A percentile compares a stretch with the other conserved stretches of the same genome.
Conservation (phyloP, 2,888 invertebrate genomes). For the Lampropteryx suffumata region DNA sequence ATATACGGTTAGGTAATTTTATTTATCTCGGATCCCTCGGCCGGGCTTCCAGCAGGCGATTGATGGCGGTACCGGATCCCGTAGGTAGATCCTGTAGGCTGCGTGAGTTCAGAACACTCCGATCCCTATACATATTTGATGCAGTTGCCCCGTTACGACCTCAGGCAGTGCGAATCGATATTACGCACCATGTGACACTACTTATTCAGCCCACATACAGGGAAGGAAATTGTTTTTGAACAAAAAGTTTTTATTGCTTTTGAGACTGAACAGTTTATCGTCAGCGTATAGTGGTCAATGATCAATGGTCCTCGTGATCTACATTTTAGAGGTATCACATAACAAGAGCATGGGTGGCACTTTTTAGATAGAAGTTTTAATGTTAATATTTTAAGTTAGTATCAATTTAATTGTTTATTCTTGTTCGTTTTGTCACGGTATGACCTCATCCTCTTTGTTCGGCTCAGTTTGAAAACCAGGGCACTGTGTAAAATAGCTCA, state of each 20-base stretch:
- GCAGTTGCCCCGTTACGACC: constrained; percentile 43
- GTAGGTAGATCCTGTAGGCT: constrained; percentile 32
- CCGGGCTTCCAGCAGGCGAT: constrained; percentile 37
- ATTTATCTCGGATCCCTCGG: constrained; percentile 48
- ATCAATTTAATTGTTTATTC: no score
- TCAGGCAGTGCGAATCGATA: constrained; percentile 57
- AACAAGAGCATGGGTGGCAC: no score
- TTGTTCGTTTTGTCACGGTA: no score
- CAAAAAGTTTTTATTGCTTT: constrained; percentile 4
- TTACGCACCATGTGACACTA: constrained; percentile 47
- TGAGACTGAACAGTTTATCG: constrained; percentile 7
- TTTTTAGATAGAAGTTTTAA: no score
- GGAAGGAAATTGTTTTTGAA: constrained; percentile 11
- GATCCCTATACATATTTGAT: constrained; percentile 63
- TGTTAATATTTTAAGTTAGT: no score
- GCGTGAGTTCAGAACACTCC: constrained; percentile 47
- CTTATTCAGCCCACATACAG: constrained; percentile 28
- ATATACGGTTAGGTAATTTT: constrained; percentile 49
- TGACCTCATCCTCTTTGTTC: no score
- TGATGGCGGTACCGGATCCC: constrained; percentile 55
- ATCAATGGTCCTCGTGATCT: no score
- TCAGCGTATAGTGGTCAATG: background rate
- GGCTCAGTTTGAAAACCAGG: no score
- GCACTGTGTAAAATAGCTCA: no score
- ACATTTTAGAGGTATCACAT: no score